Percentiles rank a stretch among this genome's conserved stretches.
Evolutionary conservation across 2,888 invertebrate species (phyloP).

Genomic region (Athrips mouffetella): DNA sequence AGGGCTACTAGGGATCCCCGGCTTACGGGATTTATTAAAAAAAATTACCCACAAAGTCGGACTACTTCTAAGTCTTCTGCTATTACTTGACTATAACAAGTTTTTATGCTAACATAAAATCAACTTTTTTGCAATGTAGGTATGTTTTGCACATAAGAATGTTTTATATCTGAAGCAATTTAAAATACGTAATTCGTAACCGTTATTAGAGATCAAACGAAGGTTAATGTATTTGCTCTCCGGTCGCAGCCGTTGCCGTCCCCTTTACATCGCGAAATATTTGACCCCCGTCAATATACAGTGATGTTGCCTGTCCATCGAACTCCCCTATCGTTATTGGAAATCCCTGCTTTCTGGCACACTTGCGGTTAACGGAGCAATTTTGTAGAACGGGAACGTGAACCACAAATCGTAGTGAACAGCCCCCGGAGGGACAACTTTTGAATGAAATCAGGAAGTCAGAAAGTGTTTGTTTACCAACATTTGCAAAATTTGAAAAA

Average conservation of each 20-base stretch:
- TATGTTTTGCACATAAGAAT: too few relatives aligned
- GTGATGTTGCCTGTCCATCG: constrained; percentile 47
- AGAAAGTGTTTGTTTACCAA: constrained; percentile 12
- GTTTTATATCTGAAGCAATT: neutral
- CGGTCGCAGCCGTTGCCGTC: constrained; percentile 27
- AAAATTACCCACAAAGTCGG: constrained; percentile 6
- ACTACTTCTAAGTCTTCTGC: too few relatives aligned
- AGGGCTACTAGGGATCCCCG: constrained; percentile 18
- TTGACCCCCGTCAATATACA: constrained; percentile 63
- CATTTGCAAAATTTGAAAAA: neutral
- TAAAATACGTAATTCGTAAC: neutral
- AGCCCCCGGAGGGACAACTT: constrained; percentile 9
- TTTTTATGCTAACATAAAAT: too few relatives aligned
- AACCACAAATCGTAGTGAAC: constrained; percentile 31
- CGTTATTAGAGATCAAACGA: neutral
- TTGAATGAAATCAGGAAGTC: constrained; percentile 10
- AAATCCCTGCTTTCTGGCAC: constrained; percentile 49
- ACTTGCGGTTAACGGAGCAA: constrained; percentile 57
- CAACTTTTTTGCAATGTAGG: too few relatives aligned
- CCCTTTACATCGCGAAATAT: constrained; percentile 40
- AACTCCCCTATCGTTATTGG: constrained; percentile 55
- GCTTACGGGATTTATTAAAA: constrained; percentile 20
- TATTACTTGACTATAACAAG: too few relatives aligned
- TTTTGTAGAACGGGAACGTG: constrained; percentile 40
- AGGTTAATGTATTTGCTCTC: constrained; percentile 11